Percentiles rank a stretch among this genome's conserved stretches.
Conservation (phyloP, 2,888 invertebrate genomes). For the Malthinus seriepunctatus region DNA sequence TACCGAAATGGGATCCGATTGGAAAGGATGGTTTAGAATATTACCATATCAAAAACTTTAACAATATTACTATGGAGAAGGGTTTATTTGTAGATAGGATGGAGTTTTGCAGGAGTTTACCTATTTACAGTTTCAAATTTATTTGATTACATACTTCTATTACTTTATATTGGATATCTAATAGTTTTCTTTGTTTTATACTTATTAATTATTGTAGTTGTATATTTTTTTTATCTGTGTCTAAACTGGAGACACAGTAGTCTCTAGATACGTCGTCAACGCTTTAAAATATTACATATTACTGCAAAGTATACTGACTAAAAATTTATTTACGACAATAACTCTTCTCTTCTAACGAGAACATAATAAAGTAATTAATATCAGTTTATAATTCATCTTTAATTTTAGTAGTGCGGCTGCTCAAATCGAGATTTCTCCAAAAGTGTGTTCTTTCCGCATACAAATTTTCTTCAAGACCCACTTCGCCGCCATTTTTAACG, state of each 20-base stretch:
- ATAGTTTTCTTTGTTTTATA: no score
- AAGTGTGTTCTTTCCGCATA: conserved; percentile 63
- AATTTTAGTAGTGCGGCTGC: conserved; percentile 47
- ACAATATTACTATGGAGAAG: conserved; percentile 57
- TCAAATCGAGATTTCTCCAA: conserved; percentile 63
- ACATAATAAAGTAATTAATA: no score
- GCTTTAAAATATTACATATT: no score
- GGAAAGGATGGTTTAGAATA: conserved; percentile 59
- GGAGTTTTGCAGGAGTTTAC: conserved; percentile 62
- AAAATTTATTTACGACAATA: no score
- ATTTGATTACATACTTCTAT: no score
- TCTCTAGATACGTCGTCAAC: no score
- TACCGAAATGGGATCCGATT: conserved; percentile 63
- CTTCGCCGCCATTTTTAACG: conserved; percentile 55
- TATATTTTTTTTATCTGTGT: no score
- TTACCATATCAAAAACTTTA: conserved; percentile 55
- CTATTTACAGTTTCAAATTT: neutral
- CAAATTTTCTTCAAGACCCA: neutral
- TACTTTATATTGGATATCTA: no score
- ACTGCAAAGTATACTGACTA: no score
- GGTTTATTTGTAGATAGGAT: conserved; percentile 61
- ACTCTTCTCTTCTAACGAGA: no score
- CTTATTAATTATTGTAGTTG: no score
- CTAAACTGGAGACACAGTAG: no score
- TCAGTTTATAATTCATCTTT: conserved; percentile 51